phyloP scores from a whole-genome alignment of 2,113 vertebrate genomes.

The Ceyx cyanopectus region DNA sequence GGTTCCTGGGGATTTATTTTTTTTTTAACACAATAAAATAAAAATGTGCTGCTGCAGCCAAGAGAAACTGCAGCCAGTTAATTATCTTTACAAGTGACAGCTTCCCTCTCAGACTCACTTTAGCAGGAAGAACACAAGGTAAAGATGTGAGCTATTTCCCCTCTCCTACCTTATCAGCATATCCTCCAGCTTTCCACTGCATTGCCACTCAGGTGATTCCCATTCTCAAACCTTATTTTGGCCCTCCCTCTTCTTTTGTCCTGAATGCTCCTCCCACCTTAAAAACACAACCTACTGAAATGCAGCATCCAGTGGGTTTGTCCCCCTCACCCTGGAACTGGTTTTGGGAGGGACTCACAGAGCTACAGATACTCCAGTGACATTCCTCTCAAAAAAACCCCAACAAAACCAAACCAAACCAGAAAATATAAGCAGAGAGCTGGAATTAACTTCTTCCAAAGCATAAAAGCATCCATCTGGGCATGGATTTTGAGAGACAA shows the following conservation, averaged over 20 bases:
- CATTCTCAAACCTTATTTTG: neutral
- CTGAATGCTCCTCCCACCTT: accelerated
- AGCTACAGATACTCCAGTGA: accelerated
- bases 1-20: neutral
- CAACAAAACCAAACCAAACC: too few species aligned
- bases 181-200: neutral
- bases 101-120: neutral
- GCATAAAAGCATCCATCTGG: neutral
- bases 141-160: neutral
- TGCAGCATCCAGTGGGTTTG: accelerated
- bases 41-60: neutral
- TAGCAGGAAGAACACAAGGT: neutral
- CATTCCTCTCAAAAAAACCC: neutral
- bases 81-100: neutral
- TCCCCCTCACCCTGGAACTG: neutral
- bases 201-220: neutral
- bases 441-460: neutral
- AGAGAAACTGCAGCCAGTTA: neutral
- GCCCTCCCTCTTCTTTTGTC: neutral
- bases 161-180: neutral
- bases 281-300: neutral
- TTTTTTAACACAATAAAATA: neutral
- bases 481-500: neutral
- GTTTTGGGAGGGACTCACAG: neutral
- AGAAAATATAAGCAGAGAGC: neutral